Conservation (phyloP, 2,797 vertebrate genomes). For the Sandelia bainsii region DNA sequence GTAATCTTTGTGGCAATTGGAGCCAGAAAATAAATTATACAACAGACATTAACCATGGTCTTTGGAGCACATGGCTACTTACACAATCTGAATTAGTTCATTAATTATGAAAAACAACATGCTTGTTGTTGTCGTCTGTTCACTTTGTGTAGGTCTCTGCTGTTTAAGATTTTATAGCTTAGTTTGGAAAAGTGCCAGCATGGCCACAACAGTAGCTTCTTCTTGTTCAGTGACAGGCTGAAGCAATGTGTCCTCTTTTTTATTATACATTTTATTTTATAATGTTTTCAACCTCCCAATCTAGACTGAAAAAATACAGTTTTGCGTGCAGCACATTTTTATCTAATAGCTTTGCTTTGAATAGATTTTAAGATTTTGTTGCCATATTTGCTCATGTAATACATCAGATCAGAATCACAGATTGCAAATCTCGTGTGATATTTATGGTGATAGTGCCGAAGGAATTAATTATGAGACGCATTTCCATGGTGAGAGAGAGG, state of each 20-base stretch:
- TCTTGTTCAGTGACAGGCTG: too few species aligned
- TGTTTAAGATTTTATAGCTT: background rate
- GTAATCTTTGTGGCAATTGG: background rate
- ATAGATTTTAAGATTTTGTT: background rate
- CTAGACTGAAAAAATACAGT: background rate
- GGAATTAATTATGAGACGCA: conserved; percentile 56
- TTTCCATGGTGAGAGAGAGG: conserved; percentile 56
- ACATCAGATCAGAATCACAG: background rate
- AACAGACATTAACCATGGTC: background rate
- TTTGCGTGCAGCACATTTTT: background rate
- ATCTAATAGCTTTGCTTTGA: background rate
- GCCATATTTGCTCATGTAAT: background rate
- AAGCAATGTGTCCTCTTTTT: too few species aligned
- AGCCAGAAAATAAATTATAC: background rate
- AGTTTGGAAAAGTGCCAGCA: background rate
- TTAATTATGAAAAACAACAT: background rate
- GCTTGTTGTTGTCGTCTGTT: background rate
- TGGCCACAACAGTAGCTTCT: background rate
- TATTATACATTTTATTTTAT: background rate
- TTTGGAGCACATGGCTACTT: background rate
- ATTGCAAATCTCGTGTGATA: conserved; percentile 34
- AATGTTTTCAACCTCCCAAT: background rate
- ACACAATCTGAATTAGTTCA: background rate
- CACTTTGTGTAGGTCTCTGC: background rate
- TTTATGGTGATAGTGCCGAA: conserved; percentile 42